These are phyloP conservation scores for Poecilia gillii DNA, from an alignment of 2,797 vertebrate species.

Conservation along the genomic window DNA sequence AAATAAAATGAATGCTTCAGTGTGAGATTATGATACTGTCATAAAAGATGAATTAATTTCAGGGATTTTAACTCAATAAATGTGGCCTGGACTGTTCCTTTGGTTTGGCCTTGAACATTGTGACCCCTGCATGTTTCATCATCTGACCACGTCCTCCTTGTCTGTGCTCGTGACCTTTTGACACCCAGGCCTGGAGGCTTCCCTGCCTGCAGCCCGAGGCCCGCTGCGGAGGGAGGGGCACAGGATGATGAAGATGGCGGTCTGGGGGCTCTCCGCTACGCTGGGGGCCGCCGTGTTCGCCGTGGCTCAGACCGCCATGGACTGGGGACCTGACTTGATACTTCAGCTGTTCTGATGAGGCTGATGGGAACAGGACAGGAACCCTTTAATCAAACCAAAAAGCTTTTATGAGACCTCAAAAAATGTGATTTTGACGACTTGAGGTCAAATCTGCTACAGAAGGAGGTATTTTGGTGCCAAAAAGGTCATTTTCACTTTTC, in stretches of 20 bases:
- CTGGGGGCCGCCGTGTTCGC: slow-evolving; percentile 85
- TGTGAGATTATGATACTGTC: background rate
- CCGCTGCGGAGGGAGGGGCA: slow-evolving; percentile 60
- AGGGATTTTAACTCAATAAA: background rate
- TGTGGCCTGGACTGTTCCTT: background rate
- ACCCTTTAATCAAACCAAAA: background rate
- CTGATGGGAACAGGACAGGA: slow-evolving; percentile 6
- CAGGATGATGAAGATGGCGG: slow-evolving; percentile 83
- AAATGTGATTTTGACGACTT: slow-evolving; percentile 32
- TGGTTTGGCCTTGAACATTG: slow-evolving; percentile 13
- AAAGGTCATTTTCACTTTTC: slow-evolving; percentile 49
- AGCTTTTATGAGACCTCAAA: background rate
- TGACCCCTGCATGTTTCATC: slow-evolving; percentile 27
- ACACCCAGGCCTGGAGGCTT: slow-evolving; percentile 43
- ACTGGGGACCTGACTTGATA: slow-evolving; percentile 85
- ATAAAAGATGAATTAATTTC: background rate
- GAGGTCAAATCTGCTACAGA: slow-evolving; percentile 4
- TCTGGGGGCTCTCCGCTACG: slow-evolving; percentile 88
- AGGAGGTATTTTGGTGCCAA: slow-evolving; percentile 45
- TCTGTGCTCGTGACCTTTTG: slow-evolving; percentile 44
- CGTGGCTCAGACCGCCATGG: slow-evolving; percentile 86
- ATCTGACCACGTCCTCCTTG: slow-evolving; percentile 40
- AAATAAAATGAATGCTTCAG: background rate
- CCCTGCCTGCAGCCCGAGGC: slow-evolving; percentile 22
- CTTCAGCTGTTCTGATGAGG: slow-evolving; percentile 83